Conservation (phyloP, 2,888 invertebrate species). For the Scaptomyza reducta region DNA sequence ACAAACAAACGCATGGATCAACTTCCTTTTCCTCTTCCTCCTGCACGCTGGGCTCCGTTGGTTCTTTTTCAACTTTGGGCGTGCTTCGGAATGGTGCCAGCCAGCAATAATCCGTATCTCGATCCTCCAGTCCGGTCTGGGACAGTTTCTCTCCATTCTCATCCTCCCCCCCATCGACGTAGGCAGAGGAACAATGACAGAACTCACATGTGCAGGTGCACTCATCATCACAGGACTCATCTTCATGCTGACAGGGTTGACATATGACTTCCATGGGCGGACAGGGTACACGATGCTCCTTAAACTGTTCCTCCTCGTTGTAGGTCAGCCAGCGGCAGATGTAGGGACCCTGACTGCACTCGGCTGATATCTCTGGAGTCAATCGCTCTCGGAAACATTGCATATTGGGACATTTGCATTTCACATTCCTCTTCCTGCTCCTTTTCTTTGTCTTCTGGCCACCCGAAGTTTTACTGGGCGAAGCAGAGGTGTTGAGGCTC, state of each 20-base stretch:
- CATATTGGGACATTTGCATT: slow-evolving; percentile 60
- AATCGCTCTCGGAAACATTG: slow-evolving; percentile 45
- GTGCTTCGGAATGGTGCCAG: slow-evolving; percentile 58
- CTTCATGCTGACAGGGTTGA: slow-evolving; percentile 53
- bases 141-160: slow-evolving; percentile 50
- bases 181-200: slow-evolving; percentile 46
- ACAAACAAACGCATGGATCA: slow-evolving; percentile 48
- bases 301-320: slow-evolving; percentile 30
- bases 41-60: not conserved
- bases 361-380: slow-evolving; percentile 59
- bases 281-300: slow-evolving; percentile 47
- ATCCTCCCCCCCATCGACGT: slow-evolving; percentile 51
- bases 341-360: slow-evolving; percentile 77
- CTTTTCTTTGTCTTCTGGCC: not conserved
- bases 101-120: slow-evolving; percentile 63
- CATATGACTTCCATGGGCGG: slow-evolving; percentile 56
- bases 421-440: slow-evolving; percentile 4
- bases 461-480: not conserved
- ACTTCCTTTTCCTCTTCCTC: slow-evolving; percentile 21
- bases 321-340: slow-evolving; percentile 73
- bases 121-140: slow-evolving; percentile 56
- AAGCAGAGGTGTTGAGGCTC: not conserved
- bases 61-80: slow-evolving; percentile 6
- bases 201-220: slow-evolving; percentile 65
- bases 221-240: slow-evolving; percentile 46